Conservation (phyloP, 2,113 vertebrate genomes). For the Equus przewalskii region DNA sequence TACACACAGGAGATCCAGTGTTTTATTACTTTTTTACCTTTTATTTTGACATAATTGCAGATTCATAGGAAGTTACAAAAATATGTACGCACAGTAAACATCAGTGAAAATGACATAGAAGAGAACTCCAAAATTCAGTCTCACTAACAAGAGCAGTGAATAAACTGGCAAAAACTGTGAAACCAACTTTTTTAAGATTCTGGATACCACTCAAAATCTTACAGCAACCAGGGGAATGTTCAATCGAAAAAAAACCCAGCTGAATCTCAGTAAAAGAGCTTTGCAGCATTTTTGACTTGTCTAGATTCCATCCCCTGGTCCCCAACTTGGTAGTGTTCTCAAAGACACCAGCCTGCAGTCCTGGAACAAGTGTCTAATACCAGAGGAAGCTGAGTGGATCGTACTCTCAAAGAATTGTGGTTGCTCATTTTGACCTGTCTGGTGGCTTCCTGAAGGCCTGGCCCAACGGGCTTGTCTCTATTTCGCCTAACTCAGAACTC, state of each 20-base stretch:
- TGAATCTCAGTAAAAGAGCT: not conserved
- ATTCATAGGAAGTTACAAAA: not conserved
- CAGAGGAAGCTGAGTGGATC: not conserved
- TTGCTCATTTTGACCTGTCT: not conserved
- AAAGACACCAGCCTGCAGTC: not conserved
- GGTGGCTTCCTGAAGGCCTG: not conserved
- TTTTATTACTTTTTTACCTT: not conserved
- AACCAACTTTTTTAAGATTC: not conserved
- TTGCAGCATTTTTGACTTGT: not conserved
- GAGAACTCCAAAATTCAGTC: not conserved
- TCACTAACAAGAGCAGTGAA: not conserved
- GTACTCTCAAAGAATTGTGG: not conserved
- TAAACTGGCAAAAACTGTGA: not conserved
- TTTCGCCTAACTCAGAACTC: not conserved
- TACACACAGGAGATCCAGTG: not conserved
- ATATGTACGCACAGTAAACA: not conserved
- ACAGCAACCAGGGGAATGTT: not conserved
- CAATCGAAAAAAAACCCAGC: not conserved
- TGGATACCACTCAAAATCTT: not conserved
- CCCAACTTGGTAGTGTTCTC: not conserved
- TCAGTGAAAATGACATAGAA: not conserved
- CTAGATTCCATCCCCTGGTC: rapidly evolving
- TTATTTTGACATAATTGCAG: not conserved
- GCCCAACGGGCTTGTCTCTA: not conserved
- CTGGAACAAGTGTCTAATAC: not conserved